Base-by-base conservation (phyloP, 2,113 vertebrate species). In the Oncorhynchus masou region DNA sequence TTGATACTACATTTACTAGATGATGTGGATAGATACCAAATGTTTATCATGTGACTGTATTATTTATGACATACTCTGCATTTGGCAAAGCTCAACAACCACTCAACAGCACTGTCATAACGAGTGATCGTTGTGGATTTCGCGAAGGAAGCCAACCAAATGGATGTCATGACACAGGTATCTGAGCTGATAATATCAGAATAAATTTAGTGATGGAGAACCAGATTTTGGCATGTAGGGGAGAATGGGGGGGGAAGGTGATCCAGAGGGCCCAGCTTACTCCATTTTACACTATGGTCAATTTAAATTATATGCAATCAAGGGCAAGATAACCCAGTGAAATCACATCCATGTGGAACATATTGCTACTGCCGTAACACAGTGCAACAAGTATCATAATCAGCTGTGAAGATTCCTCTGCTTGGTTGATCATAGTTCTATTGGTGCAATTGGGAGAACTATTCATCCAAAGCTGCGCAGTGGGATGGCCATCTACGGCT, bases 341-440 rank as follows among this genome's bases (percentile, higher is more conserved):
- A 80, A 88, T 87, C n/a, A 71, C 84, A 87, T 90, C 82, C 73
- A 57, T 83, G 76, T 85, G 81, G 83, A 66, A 27, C 15, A 31
- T 59, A n/a, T 39, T 66, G 73, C 75, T 45, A 45, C 67, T 75
- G 79, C 48, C 1, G 74, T 9, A 80, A 57, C 7, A 69, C 7
- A 70, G 82, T 74, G 81, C 79, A 70, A 25, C 68, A 70, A 68
- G 22, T 39, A 70, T 79, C 34, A 68, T 20, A 75, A 79, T 60
- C 72, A 78, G 78, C 86, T 80, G 79, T 72, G 77, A 80, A 70
- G 60, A 81, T 67, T 57, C 34, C 82, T 77, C 20, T 80, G 76
- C 67, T 71, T 60, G 25, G 29, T 77, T 85, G 79, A 88, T 88
- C 85, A 79, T 81, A 81, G 89, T 82, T 88, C 86, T 75, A 73